Evolutionary conservation across 2,797 vertebrate genomes (phyloP).

Genomic region (Coregonus sp.): DNA sequence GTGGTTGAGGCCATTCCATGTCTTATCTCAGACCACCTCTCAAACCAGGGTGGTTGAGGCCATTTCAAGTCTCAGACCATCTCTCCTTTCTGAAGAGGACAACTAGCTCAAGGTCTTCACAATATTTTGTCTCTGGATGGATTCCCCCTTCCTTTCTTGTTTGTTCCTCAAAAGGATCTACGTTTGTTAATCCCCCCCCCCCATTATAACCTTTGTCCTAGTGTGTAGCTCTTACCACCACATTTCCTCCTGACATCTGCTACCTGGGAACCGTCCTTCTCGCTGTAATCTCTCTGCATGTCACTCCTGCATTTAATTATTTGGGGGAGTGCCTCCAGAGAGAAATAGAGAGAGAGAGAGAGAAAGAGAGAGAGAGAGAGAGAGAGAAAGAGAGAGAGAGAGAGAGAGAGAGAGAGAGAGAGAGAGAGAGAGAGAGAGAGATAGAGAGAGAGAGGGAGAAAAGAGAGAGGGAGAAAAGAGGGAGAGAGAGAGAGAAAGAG

Average conservation of each 20-base stretch:
- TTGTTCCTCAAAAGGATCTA: slow-evolving; percentile 4
- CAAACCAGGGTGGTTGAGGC: slow-evolving; percentile 35
- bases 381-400: not conserved
- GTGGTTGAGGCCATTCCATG: slow-evolving; percentile 45
- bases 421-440: slow-evolving; percentile 2
- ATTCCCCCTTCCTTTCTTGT: not conserved
- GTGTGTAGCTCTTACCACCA: not conserved
- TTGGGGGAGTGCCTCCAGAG: slow-evolving; percentile 45
- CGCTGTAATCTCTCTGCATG: slow-evolving; percentile 48
- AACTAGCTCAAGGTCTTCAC: slow-evolving; percentile 28
- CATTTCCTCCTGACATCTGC: slow-evolving; percentile 40
- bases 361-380: slow-evolving; percentile 13
- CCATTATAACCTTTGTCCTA: not conserved
- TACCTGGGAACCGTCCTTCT: slow-evolving; percentile 37
- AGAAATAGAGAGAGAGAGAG: slow-evolving; percentile 22
- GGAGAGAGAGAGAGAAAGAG: not conserved
- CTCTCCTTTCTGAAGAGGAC: slow-evolving; percentile 30
- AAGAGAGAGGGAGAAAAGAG: not conserved
- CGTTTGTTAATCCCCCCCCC: not conserved
- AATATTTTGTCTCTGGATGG: slow-evolving; percentile 14
- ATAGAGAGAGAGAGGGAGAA: slow-evolving; percentile 6
- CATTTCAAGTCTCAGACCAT: slow-evolving; percentile 9
- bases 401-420: not conserved
- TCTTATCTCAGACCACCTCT: slow-evolving; percentile 11
- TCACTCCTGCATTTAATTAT: slow-evolving; percentile 53